Conservation (phyloP, 2,113 vertebrate genomes). For the Rhabdornis inornatus region DNA sequence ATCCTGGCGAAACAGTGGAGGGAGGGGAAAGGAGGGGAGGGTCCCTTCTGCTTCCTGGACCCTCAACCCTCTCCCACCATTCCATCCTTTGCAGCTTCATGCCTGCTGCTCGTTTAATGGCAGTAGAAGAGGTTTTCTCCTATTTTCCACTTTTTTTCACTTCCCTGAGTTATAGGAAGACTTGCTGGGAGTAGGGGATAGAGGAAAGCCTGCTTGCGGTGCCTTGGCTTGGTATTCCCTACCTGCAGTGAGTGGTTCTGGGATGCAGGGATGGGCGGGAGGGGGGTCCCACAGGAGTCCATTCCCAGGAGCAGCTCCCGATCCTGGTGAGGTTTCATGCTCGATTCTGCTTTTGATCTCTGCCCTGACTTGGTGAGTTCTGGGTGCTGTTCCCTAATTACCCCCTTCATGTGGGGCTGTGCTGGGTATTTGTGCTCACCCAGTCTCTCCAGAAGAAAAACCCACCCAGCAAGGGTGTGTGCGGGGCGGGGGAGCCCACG, state of each 20-base stretch:
- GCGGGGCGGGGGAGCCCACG: conserved; percentile 3
- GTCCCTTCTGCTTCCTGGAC: rapidly evolving
- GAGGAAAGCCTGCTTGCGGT: neutral
- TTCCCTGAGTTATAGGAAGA: neutral
- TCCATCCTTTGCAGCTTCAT: rapidly evolving
- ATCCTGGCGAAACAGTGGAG: neutral
- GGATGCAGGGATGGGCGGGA: rapidly evolving
- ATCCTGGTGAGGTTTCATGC: neutral
- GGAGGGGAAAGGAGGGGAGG: neutral
- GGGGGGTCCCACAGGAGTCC: neutral
- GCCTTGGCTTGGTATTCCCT: neutral
- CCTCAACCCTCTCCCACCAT: neutral
- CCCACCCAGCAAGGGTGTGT: neutral
- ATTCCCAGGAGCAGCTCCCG: neutral
- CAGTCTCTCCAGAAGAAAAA: neutral
- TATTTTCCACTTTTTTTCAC: neutral
- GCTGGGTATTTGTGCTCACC: neutral
- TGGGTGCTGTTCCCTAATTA: conserved; percentile 38
- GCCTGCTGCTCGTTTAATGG: neutral
- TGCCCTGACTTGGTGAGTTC: neutral
- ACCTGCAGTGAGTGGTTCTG: neutral
- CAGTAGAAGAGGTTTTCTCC: neutral
- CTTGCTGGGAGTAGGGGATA: neutral
- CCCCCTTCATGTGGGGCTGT: neutral
- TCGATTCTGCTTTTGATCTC: conserved; percentile 5